Conservation (phyloP, 2,888 invertebrate species). For the Drosophila kambysellisi region DNA sequence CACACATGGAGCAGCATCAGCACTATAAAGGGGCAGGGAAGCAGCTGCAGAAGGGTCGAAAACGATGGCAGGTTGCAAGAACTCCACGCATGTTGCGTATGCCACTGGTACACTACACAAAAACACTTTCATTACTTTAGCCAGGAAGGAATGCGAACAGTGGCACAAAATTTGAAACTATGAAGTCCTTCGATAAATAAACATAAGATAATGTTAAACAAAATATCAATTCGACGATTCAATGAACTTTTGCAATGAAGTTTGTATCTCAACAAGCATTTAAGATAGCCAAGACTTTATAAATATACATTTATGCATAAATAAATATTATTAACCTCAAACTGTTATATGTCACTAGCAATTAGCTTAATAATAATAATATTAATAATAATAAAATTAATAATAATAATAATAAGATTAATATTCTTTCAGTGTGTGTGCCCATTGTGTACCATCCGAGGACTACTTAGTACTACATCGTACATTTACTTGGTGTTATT, state of each 20-base stretch:
- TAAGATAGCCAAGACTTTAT: background rate
- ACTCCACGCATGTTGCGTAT: slow-evolving; percentile 79
- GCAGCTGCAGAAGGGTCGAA: slow-evolving; percentile 16
- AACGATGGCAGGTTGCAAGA: slow-evolving; percentile 19
- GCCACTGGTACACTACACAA: slow-evolving; percentile 68
- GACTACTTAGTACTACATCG: slow-evolving; percentile 75
- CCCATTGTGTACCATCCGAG: slow-evolving; percentile 55
- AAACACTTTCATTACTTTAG: slow-evolving; percentile 78
- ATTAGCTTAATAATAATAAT: background rate
- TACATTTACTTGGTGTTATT: slow-evolving; percentile 75
- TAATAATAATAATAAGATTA: background rate
- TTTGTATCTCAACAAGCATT: background rate
- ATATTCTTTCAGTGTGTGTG: too few relatives aligned
- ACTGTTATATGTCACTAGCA: background rate
- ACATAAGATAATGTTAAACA: background rate
- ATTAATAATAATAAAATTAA: background rate
- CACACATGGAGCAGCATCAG: slow-evolving; percentile 38
- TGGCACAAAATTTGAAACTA: slow-evolving; percentile 9
- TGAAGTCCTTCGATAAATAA: background rate
- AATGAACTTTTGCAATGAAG: background rate
- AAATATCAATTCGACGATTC: background rate
- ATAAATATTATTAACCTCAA: background rate
- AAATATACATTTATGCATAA: background rate
- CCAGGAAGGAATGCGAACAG: slow-evolving; percentile 39
- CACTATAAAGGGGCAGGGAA: slow-evolving; percentile 32